Conservation (phyloP, 2,113 vertebrate genomes). For the pig (Sus scrofa) region DNA sequence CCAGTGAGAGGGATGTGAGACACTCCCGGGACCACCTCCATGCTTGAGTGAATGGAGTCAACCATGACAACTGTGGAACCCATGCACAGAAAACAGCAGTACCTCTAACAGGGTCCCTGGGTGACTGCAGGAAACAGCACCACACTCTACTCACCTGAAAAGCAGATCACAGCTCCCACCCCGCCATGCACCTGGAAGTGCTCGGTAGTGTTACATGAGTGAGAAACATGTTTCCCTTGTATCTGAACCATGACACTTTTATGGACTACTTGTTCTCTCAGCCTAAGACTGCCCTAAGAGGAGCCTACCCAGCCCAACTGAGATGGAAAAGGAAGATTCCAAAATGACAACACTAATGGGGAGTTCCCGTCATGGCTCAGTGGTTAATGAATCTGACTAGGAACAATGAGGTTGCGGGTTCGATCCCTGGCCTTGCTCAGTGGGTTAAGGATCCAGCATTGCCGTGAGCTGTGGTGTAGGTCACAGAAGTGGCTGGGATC, state of each 20-base stretch:
- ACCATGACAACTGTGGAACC: not conserved
- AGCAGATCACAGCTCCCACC: not conserved
- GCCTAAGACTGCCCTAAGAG: not conserved
- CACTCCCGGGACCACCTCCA: not conserved
- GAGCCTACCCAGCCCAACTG: not conserved
- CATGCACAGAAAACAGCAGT: not conserved
- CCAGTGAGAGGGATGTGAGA: not conserved
- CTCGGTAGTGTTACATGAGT: not conserved
- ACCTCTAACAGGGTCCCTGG: not conserved
- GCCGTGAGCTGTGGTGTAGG: too few species aligned
- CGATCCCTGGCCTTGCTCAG: too few species aligned
- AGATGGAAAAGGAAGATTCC: not conserved
- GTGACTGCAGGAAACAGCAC: not conserved
- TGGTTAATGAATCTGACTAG: too few species aligned
- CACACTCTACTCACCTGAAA: not conserved
- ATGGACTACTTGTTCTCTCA: not conserved
- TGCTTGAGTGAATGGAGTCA: not conserved
- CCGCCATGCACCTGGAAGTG: not conserved
- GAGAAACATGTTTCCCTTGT: not conserved
- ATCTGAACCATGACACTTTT: not conserved
- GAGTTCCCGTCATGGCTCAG: too few species aligned
- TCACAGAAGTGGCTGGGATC: too few species aligned
- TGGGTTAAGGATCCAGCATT: too few species aligned
- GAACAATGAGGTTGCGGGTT: too few species aligned
- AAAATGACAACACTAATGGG: constrained; percentile 7